Conservation (phyloP, 2,888 invertebrate genomes). For the Polyploca ridens region DNA sequence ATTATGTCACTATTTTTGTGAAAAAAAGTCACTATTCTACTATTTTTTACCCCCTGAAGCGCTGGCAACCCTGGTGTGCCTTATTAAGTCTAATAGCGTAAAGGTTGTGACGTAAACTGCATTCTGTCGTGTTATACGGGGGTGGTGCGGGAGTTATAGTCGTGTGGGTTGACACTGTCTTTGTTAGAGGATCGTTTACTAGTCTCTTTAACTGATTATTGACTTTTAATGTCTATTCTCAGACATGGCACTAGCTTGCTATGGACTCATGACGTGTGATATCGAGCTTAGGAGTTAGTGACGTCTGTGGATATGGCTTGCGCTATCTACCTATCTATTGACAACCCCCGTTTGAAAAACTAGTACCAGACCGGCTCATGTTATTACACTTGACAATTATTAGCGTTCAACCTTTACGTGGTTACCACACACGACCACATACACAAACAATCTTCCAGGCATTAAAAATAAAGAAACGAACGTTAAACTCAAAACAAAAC, state of each 20-base stretch:
- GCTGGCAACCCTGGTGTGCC: too few relatives aligned
- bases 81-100: constrained; percentile 41
- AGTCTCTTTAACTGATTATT: constrained; percentile 13
- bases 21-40: too few relatives aligned
- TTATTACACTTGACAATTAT: too few relatives aligned
- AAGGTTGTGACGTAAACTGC: constrained; percentile 42
- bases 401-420: too few relatives aligned
- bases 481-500: neutral
- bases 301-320: neutral
- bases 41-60: too few relatives aligned
- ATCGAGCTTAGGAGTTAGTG: neutral
- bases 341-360: too few relatives aligned
- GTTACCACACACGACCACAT: too few relatives aligned
- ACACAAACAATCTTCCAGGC: too few relatives aligned
- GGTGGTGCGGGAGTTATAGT: constrained; percentile 40
- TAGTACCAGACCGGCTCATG: too few relatives aligned
- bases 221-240: constrained; percentile 12
- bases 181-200: constrained; percentile 31
- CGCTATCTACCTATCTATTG: neutral
- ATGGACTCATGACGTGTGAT: neutral
- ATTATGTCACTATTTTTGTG: too few relatives aligned
- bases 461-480: too few relatives aligned
- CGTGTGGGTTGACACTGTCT: constrained; percentile 36
- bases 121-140: constrained; percentile 31
- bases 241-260: constrained; percentile 3